A percentile compares a stretch with the other conserved stretches of the same genome.
Conservation (phyloP, 2,888 invertebrate species). For the Mythimna pallens region DNA sequence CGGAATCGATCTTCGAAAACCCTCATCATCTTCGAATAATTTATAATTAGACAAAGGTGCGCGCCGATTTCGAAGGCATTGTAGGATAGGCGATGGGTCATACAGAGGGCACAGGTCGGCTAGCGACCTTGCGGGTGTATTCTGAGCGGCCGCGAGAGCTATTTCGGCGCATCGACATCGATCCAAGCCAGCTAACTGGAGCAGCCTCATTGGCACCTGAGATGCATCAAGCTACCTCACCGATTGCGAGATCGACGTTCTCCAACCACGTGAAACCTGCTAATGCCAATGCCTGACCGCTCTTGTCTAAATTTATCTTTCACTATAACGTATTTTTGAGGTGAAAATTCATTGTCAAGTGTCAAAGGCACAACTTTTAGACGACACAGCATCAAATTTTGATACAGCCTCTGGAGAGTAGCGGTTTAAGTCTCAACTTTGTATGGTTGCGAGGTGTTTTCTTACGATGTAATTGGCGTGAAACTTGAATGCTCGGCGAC, state of each 20-base stretch:
- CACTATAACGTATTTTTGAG: constrained; percentile 19
- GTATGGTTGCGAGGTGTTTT: constrained; percentile 42
- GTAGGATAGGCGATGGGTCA: constrained; percentile 74
- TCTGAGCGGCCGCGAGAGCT: constrained; percentile 80
- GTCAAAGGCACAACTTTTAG: constrained; percentile 40
- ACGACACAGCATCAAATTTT: constrained; percentile 35
- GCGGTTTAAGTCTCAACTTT: constrained; percentile 53
- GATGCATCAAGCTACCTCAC: constrained; percentile 76
- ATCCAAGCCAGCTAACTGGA: constrained; percentile 81
- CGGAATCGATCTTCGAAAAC: constrained; percentile 51
- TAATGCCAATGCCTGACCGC: constrained; percentile 42
- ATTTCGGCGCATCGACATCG: constrained; percentile 85
- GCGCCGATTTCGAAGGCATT: constrained; percentile 69
- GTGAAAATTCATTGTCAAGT: constrained; percentile 43
- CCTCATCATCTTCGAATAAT: constrained; percentile 60
- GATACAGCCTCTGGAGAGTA: constrained; percentile 39
- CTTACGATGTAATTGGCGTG: constrained; percentile 54
- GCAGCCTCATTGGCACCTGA: constrained; percentile 86
- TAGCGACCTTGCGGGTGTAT: constrained; percentile 82
- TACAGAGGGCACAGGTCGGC: constrained; percentile 81
- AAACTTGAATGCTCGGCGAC: constrained; percentile 51
- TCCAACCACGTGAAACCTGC: constrained; percentile 59
- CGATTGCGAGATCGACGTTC: constrained; percentile 79
- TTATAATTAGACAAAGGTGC: constrained; percentile 67
- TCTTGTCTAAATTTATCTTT: constrained; percentile 40